Evolutionary conservation across 1,140 invertebrate species (phyloP), one percentile per base, ranked within the genome.

Genomic region (Psix sp.): DNA sequence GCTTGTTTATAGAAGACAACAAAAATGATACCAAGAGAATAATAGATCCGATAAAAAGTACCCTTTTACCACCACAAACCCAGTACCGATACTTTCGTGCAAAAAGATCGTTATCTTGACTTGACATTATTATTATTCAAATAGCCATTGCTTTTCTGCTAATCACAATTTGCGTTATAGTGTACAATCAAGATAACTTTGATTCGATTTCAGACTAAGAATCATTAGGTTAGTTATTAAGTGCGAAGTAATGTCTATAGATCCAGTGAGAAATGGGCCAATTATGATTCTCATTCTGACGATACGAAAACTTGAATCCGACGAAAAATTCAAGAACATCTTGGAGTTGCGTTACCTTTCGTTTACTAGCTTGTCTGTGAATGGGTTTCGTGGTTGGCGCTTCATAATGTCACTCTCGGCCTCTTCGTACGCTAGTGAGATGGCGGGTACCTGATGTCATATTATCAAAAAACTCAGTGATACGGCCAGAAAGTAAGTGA

Each of bases 401-500:
- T 99, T 99, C 98, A 99, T 99, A 90, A 99, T 99, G 93, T 99
- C 98, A 88, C 95, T 96, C 91, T 99, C 98, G 82, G 98, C 96
- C 90, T 96, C 93, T 93, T 99, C 98, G 91, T 99, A 99, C 88
- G 98, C 98, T 90, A 99, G 92, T 82, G 98, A 99, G 91, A 99
- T 99, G 89, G 98, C 98, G 87, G 98, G 98, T 87, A 99, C 94
- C 95, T 97, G 85, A 89, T 68, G 84, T 87, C 82, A 87, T 68
- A 85, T 77, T 86, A 86, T 84, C 82, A 86, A 86, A 45, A 85
- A 82, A 78, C 81, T 86, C 77, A 84, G 81, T 86, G 81, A 83
- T 70, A 82, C 77, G 70, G 66, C 66, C 66, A 67, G 80, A 18
- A 79, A 46, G 62, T 75, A 79, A 73, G 79, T 77, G 63, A 77